These are phyloP conservation scores for Aleiodes testaceus DNA, from an alignment of 2,888 invertebrate genomes.

Conservation along the genomic window DNA sequence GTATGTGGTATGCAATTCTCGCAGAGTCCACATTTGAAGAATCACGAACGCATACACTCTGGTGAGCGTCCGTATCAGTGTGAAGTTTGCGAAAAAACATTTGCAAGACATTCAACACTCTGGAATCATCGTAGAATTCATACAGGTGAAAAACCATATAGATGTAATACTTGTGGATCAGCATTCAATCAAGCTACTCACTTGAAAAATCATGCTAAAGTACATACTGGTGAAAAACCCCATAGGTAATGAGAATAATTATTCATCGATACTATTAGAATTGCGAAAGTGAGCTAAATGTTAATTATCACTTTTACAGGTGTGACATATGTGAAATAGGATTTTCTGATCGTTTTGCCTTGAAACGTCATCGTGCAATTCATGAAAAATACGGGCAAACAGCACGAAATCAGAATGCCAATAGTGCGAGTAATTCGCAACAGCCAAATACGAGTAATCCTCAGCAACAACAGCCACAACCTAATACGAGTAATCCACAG, in stretches of 20 bases:
- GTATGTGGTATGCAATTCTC: slow-evolving; percentile 94
- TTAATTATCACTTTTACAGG: slow-evolving; percentile 69
- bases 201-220: slow-evolving; percentile 90
- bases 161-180: slow-evolving; percentile 76
- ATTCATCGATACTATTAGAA: background rate
- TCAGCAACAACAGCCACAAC: slow-evolving; percentile 66
- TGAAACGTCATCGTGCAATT: slow-evolving; percentile 89
- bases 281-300: background rate
- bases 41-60: slow-evolving; percentile 91
- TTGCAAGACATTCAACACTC: slow-evolving; percentile 89
- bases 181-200: slow-evolving; percentile 93
- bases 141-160: slow-evolving; percentile 89
- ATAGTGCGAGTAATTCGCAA: slow-evolving; percentile 74
- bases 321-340: slow-evolving; percentile 91
- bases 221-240: slow-evolving; percentile 77
- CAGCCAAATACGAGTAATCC: slow-evolving; percentile 73
- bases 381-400: slow-evolving; percentile 88
- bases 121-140: slow-evolving; percentile 93
- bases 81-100: slow-evolving; percentile 91
- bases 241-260: slow-evolving; percentile 75
- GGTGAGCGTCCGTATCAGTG: slow-evolving; percentile 92
- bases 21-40: slow-evolving; percentile 90
- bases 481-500: slow-evolving; percentile 61
- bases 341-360: slow-evolving; percentile 89
- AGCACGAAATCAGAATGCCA: slow-evolving; percentile 74